Evolutionary conservation across 2,113 vertebrate genomes (phyloP), one percentile per base, ranked within the genome.

Genomic region (Gadus macrocephalus): DNA sequence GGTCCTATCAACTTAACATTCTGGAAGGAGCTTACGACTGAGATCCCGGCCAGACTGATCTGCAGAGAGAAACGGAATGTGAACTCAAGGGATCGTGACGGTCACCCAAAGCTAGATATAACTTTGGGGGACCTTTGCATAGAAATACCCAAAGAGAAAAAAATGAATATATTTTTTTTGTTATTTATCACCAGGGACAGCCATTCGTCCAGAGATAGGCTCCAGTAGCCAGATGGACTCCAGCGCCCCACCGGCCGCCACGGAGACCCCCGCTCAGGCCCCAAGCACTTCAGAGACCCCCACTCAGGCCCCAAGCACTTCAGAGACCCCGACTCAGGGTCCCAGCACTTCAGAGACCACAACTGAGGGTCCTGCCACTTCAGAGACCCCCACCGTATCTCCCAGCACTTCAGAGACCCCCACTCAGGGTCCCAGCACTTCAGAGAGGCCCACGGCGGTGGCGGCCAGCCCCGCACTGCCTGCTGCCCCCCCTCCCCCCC

Each of bases 361-460:
- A 0, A 91, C 90, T 85, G 93, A 25, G 25, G 25, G 25, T 25
- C 25, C 25, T 25, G 25, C 2, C 25, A 25, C 25, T 25, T 25
- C 25, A 25, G 25, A 25, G 25, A 25, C 25, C 25, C 25, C 25
- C 25, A 25, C 25, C 25, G 25, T 91, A 73, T 4, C 4, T 35
- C 4, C 31, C 31, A 7, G 31, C 31, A 35, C 31, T 35, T 35
- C 31, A 4, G 31, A 35, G 31, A 4, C 31, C 25, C 63, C 90
- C 72, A 83, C 90, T 62, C 83, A 85, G 78, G 91, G 86, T 35
- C 63, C 83, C 61, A 27, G 67, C 2, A 56, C 62, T 38, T 19
- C 80, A 1, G 93, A 92, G 69, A 88, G 88, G 38, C 84, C 92
- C 1, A 92, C 90, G 86, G 94, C 91, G 73, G 79, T 93, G 6